Percentiles rank a stretch among this genome's conserved stretches.
Evolutionary conservation across 2,888 invertebrate species (phyloP).

Genomic region (Polia nebulosa): DNA sequence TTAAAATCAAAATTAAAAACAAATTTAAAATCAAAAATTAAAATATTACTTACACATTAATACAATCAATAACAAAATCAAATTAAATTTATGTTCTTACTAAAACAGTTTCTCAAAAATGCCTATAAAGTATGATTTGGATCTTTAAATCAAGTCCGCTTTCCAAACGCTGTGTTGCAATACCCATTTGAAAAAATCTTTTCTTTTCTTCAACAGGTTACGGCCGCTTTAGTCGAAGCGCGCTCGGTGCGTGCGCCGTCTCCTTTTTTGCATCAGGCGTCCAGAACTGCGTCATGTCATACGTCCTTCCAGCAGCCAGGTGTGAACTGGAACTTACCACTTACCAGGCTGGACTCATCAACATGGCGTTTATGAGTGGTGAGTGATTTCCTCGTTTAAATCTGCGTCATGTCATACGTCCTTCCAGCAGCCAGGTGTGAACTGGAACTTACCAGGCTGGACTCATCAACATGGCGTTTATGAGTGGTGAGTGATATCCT

Average conservation of each 20-base stretch:
- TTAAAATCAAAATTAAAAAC: too few species aligned
- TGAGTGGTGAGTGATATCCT: conserved; percentile 89
- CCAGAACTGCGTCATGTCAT: conserved; percentile 93
- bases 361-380: conserved; percentile 94
- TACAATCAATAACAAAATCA: too few species aligned
- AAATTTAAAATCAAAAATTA: too few species aligned
- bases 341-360: conserved; percentile 93
- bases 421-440: conserved; percentile 94
- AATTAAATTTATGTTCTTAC: too few species aligned
- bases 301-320: conserved; percentile 93
- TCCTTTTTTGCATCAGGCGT: conserved; percentile 92
- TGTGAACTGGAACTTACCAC: conserved; percentile 93
- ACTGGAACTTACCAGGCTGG: conserved; percentile 92
- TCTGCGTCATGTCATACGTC: neutral
- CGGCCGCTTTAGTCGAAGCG: conserved; percentile 93
- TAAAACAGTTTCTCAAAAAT: too few species aligned
- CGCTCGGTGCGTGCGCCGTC: conserved; percentile 92
- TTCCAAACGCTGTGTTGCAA: too few species aligned
- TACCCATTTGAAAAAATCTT: too few species aligned
- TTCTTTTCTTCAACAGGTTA: conserved; percentile 89
- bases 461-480: conserved; percentile 93
- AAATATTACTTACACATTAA: too few species aligned
- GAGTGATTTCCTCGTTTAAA: neutral
- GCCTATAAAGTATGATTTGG: too few species aligned
- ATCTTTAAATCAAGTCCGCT: too few species aligned